A percentile compares a stretch with the other conserved stretches of the same genome.
Conservation (phyloP, 2,888 invertebrate species). For the Itoplectis maculator region DNA sequence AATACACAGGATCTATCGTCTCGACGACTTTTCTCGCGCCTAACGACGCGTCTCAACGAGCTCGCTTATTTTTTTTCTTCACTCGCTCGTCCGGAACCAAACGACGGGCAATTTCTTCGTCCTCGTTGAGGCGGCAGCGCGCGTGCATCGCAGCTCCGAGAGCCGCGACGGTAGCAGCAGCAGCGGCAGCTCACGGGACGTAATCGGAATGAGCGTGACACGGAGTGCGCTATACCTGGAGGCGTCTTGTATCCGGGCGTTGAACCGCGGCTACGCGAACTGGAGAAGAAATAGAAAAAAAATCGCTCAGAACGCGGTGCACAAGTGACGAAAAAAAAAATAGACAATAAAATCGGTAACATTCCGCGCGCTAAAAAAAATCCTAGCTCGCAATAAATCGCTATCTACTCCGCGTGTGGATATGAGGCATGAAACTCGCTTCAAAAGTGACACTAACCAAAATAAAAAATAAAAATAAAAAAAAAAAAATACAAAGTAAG, state of each 20-base stretch:
- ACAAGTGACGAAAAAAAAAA: not conserved
- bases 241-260: constrained; percentile 24
- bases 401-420: no score
- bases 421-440: no score
- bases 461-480: no score
- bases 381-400: no score
- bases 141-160: no score
- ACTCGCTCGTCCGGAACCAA: constrained; percentile 23
- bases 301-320: not conserved
- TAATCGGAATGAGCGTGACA: constrained; percentile 15
- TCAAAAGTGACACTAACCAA: no score
- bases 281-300: not conserved
- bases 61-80: constrained; percentile 12
- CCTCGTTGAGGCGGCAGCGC: not conserved
- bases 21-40: constrained; percentile 23
- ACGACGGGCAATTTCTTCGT: constrained; percentile 13
- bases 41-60: not conserved
- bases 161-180: no score
- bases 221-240: constrained; percentile 2
- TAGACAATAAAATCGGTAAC: no score
- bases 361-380: no score
- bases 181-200: no score
- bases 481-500: no score
- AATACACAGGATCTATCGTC: no score
- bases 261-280: constrained; percentile 17